These are phyloP conservation scores for Rousettus madagascariensis DNA, from an alignment of 2,797 vertebrate genomes.

Conservation along the genomic window DNA sequence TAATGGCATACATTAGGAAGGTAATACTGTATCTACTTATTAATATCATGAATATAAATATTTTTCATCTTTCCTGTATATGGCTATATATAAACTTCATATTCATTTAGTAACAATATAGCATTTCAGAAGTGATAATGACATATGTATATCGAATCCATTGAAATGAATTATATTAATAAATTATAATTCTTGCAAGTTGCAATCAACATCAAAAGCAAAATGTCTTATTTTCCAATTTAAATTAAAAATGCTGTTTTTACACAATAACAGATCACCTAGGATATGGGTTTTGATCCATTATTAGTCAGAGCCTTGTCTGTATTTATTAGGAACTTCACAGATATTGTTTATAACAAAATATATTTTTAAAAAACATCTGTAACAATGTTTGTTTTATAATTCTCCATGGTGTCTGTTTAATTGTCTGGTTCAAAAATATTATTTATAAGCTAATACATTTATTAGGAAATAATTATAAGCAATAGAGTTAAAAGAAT, in stretches of 20 bases:
- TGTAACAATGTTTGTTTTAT: neutral
- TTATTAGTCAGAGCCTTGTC: neutral
- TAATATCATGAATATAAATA: neutral
- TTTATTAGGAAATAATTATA: neutral
- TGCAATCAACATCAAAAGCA: neutral
- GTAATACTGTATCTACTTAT: neutral
- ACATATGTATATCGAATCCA: neutral
- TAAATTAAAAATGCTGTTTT: constrained; percentile 16
- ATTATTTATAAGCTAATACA: too few species aligned
- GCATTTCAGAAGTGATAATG: neutral
- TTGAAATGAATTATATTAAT: constrained; percentile 43
- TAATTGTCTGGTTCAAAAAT: neutral
- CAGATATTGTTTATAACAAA: neutral
- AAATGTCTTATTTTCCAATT: neutral
- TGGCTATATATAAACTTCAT: neutral
- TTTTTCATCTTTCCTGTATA: neutral
- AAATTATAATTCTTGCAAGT: neutral
- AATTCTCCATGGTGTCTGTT: neutral
- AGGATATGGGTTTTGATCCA: neutral
- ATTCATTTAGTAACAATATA: neutral
- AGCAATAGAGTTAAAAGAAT: neutral
- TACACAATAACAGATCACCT: neutral
- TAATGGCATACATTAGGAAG: neutral
- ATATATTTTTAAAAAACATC: constrained; percentile 24
- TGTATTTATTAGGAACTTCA: constrained; percentile 17